Base-by-base conservation (phyloP, 1,140 invertebrate species). In the Formica exsecta region DNA sequence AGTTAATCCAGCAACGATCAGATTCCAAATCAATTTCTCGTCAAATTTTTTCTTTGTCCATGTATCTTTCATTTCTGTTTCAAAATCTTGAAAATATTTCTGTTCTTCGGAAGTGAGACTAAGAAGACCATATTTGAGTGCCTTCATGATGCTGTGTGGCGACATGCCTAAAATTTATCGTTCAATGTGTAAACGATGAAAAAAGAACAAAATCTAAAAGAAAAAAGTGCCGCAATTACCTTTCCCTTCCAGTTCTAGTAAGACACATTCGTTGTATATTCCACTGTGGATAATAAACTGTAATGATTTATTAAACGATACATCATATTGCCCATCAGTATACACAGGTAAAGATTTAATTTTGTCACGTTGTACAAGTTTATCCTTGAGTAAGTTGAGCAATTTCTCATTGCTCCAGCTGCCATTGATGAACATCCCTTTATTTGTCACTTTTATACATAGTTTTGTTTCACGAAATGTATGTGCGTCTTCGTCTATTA, bases 41-140 rank as follows among this genome's bases (percentile, higher is more conserved):
- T 62, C 68, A 19, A 86, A 29, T 65, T 77, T 91, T 16, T 51
- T 0, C 1, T 16, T 41, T 13, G 41, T 36, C 64, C 77, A 73
- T 22, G 36, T 70, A 38, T 83, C 25, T 19, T 80, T 29, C 19
- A 75, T 36, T 11, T 86, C 68, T 0, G 71, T 25, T 2, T 75
- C 73, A 48, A 92, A 90, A n/a, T 29, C 16, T 77, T 70, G 32
- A 38, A 89, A 92, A 65, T 83, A 85, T 38, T 62, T 25, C 16
- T 89, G 29, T 70, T 91, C 89, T 19, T 71, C 65, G 4, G 13
- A n/a, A 7, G 9, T 68, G n/a, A 91, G 87, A 65, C 59, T 71
- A 25, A 76, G 16, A 2, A 92, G 65, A 32, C 91, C 91, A 41
- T 80, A 87, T 68, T 92, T 92, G 80, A 92, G 89, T 29, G 86